Base-by-base conservation (phyloP, 2,113 vertebrate genomes). In the Anser brachyrhynchus region DNA sequence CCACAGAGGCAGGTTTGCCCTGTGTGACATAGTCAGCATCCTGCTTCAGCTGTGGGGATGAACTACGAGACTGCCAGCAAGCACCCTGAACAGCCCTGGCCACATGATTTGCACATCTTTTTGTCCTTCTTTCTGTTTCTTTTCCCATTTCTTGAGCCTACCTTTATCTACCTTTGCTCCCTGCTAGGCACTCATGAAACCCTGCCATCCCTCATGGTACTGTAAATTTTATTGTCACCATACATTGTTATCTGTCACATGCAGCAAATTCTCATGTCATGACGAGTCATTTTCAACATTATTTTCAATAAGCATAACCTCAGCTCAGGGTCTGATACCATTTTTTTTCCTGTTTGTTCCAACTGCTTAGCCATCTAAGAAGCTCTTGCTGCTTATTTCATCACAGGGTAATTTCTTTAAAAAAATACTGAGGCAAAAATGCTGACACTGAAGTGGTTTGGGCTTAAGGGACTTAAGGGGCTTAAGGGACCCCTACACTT, bases 191-290 rank as follows among this genome's bases (percentile, higher is more conserved):
- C 26, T 29, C 51, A 7, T 41, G 59, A 46, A 65, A 83, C 20
- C n/a, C 71, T 64, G 54, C 15, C 46, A 12, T 4, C 13, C 59
- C 51, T 70, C 49, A 6, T 0, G 11, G 62, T 1, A 0, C 2
- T 43, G 12, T 35, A 61, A 10, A 49, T 35, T 62, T 65, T 58
- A 14, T 41, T 84, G 55, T 67, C 54, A 44, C 18, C 12, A 13
- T 29, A 13, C 15, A 3, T 8, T n/a, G 37, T 28, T 21, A 51
- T 22, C 35, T 61, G 88, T 51, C 64, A 75, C 15, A 2, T 4
- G 18, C 26, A 71, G 49, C 21, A 64, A 22, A 7, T 82, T 4
- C 9, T 25, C 41, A 29, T 31, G 37, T 31, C 39, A 3, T 4
- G 7, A 10, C 35, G 58, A 12, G 43, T 71, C 58, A 46, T 44